Base-by-base conservation (phyloP, 2,113 vertebrate species). In the Rhinopomastus cyanomelas region DNA sequence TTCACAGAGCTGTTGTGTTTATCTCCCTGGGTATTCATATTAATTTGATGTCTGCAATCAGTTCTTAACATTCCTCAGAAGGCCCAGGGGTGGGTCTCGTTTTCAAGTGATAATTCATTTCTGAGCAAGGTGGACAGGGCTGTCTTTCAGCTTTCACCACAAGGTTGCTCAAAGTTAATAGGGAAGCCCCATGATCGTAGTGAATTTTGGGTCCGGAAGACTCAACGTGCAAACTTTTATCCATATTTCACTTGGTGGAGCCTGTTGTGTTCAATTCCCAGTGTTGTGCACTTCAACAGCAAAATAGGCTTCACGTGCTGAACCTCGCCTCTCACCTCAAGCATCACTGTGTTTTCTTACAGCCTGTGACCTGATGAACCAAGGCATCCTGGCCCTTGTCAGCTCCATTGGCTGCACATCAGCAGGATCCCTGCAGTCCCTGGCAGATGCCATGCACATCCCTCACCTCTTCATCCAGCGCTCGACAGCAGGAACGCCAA, bases 311-410 rank as follows among this genome's bases (percentile, higher is more conserved):
- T 2, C 16, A 2, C n/a, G 21, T 13, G 5, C 53, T 29, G 76
- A 82, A 16, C 34, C 0, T 0, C 39, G 15, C 39, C 18, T 55
- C 62, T 34, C 94, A 85, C 52, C 77, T 56, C 12, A 1, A 8
- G 3, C 82, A 16, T 90, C 1, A 0, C 60, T 97, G 49, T 97
- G 61, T 53, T 97, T 93, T 75, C 86, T 95, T 98, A 8, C 96
- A 99, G 99, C 99, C 51, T 99, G 99, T 81, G 99, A 99, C 96
- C 98, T 99, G 93, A 99, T 99, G 99, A 99, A 99, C 96, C 98
- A 99, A 84, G 99, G 99, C 65, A 99, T 99, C 96, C 95, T 99
- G 95, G 99, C 99, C 57, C 97, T 99, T 36, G 98, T 99, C 95
- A 99, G 98, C 97, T 99, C 99, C 71, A 99, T 99, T 9, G 98